Evolutionary conservation across 2,888 invertebrate species (phyloP).

Genomic region (Dorcus hopei): DNA sequence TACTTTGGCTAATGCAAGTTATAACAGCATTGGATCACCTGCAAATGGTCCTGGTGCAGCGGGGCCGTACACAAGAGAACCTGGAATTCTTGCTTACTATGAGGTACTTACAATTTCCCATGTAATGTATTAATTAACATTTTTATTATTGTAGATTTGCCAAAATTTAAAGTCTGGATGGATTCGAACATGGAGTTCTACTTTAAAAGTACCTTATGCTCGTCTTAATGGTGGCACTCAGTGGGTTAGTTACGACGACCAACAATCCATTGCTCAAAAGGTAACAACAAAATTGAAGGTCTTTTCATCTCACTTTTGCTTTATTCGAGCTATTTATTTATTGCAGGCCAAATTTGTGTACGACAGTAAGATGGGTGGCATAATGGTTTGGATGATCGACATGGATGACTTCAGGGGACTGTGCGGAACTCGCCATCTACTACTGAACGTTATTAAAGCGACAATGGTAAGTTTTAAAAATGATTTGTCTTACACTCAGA

Average conservation of each 20-base stretch:
- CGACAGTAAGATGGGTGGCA: conserved; percentile 54
- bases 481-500: too few relatives aligned
- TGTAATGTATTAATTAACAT: background rate
- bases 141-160: conserved; percentile 52
- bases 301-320: too few relatives aligned
- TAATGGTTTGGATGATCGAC: conserved; percentile 79
- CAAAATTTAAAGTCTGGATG: conserved; percentile 54
- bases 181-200: conserved; percentile 54
- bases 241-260: conserved; percentile 71
- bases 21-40: conserved; percentile 55
- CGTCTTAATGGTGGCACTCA: conserved; percentile 54
- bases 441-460: conserved; percentile 58
- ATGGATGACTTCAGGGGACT: conserved; percentile 69
- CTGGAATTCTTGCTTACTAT: conserved; percentile 49
- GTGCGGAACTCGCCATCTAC: conserved; percentile 59
- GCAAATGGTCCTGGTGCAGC: conserved; percentile 55
- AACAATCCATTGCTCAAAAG: conserved; percentile 53
- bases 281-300: conserved; percentile 39
- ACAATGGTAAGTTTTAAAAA: conserved; percentile 1
- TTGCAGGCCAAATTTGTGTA: conserved; percentile 48
- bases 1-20: conserved; percentile 50
- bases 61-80: conserved; percentile 62
- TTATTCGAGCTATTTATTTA: background rate
- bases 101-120: conserved; percentile 25
- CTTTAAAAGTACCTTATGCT: conserved; percentile 58